These are phyloP conservation scores for Mythimna ferrago DNA, from an alignment of 2,888 invertebrate genomes.

Conservation along the genomic window DNA sequence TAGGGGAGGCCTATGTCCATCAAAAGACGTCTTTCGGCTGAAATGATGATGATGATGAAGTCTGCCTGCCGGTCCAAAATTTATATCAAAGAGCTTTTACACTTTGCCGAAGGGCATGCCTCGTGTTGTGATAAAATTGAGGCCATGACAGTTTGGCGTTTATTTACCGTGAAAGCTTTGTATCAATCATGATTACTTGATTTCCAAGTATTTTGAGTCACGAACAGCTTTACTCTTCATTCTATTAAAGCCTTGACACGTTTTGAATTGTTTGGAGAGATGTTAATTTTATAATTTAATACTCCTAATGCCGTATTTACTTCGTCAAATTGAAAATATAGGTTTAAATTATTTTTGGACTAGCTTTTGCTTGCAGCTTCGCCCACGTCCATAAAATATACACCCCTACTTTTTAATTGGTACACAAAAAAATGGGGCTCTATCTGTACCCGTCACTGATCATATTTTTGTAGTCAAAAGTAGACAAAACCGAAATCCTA, in stretches of 20 bases:
- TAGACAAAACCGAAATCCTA: no score
- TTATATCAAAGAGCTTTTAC: not conserved
- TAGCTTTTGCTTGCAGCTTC: no score
- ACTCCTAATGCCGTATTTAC: not conserved
- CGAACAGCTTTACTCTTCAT: slow-evolving; percentile 11
- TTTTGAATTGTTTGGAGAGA: not conserved
- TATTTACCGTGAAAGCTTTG: slow-evolving; percentile 42
- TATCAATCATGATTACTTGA: slow-evolving; percentile 50
- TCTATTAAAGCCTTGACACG: not conserved
- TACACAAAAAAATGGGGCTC: no score
- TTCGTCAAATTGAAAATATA: not conserved
- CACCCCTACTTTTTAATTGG: no score
- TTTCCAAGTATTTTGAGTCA: slow-evolving; percentile 24
- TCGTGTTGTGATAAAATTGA: slow-evolving; percentile 5
- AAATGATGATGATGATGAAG: no score
- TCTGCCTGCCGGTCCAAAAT: no score
- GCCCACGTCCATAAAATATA: no score
- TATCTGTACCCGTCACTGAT: no score
- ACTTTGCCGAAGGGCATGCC: not conserved
- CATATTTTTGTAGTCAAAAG: no score
- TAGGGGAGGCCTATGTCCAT: no score
- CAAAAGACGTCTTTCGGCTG: no score
- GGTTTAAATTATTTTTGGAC: no score
- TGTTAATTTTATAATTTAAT: not conserved
- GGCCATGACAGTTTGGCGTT: slow-evolving; percentile 22